Conservation (phyloP, 2,113 vertebrate species). For the Gasterosteus nipponicus region DNA sequence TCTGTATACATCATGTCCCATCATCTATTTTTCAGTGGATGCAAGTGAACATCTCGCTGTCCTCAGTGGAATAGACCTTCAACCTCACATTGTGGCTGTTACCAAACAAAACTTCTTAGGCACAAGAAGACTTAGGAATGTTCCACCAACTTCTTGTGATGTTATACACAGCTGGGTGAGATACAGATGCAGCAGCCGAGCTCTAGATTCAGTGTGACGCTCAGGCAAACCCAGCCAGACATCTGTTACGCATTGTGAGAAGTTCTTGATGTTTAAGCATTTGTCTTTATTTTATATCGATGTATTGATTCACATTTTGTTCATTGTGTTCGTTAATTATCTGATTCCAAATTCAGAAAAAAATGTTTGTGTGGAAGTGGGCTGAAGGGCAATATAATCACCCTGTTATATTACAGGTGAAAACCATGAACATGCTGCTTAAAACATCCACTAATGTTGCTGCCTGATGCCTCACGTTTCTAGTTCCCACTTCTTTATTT, state of each 20-base stretch:
- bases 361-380: conserved; percentile 17
- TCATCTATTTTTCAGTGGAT: conserved; percentile 34
- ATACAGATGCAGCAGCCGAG: conserved; percentile 12
- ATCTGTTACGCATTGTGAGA: conserved; percentile 6
- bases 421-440: conserved; percentile 31
- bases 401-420: neutral
- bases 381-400: conserved; percentile 7
- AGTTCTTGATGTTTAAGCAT: neutral
- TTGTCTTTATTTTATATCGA: conserved; percentile 12
- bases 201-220: conserved; percentile 14
- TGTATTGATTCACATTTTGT: neutral
- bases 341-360: neutral
- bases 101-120: conserved; percentile 28
- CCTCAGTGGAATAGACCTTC: conserved; percentile 23
- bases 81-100: conserved; percentile 15
- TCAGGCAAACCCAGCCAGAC: conserved; percentile 2
- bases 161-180: conserved; percentile 10
- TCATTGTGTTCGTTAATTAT: neutral
- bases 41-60: conserved; percentile 1
- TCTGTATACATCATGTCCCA: conserved; percentile 10
- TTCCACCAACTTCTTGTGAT: conserved; percentile 12
- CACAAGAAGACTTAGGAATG: conserved; percentile 14
- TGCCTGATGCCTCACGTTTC: conserved; percentile 35
- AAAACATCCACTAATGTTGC: conserved; percentile 15
- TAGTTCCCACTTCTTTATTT: conserved; percentile 39